Evolutionary conservation across 2,888 invertebrate genomes (phyloP), one percentile per base, ranked within the genome.

Genomic region (Epirrhoe tristata): DNA sequence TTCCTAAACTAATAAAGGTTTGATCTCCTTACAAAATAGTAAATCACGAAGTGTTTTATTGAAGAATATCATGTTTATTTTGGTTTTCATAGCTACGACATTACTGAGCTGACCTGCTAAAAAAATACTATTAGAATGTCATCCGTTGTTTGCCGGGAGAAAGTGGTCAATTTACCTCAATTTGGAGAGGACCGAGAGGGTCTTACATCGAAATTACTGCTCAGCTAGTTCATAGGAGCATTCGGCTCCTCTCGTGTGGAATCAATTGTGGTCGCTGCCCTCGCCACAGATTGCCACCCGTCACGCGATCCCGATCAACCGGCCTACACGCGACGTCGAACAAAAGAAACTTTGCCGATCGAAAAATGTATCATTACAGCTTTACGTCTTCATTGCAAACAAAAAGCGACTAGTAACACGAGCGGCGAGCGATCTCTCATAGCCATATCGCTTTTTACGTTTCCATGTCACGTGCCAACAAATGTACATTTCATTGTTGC

Each of bases 231-330:
- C 50, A 51, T 58, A 64, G 63, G 43, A 60, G 68, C 63, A 56
- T 69, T 79, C 74, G 75, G 76, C 73, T 77, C 79, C 77, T 83
- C 81, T 81, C 78, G 86, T 76, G 80, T 81, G 78, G 89, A 89
- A 89, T 90, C 90, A 90, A 90, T 87, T 88, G 89, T 87, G 88
- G 87, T 84, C 88, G 88, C 82, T 86, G 88, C 83, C 87, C 88
- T 82, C 86, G 77, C 77, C 80, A 84, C 81, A 85, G 89, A 90
- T 90, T 89, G 89, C 87, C 83, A 85, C 83, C 88, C 82, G 81
- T 80, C 93, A 93, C 92, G 93, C 93, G 86, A 93, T 85, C 82
- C 90, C 90, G 87, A 91, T 91, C 91, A 67, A 85, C 79, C 81
- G 83, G 80, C 87, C 84, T 81, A 84, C 86, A 91, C 91, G 91